phyloP scores from a whole-genome alignment of 1,140 invertebrate genomes.

The Nasonia giraulti region DNA sequence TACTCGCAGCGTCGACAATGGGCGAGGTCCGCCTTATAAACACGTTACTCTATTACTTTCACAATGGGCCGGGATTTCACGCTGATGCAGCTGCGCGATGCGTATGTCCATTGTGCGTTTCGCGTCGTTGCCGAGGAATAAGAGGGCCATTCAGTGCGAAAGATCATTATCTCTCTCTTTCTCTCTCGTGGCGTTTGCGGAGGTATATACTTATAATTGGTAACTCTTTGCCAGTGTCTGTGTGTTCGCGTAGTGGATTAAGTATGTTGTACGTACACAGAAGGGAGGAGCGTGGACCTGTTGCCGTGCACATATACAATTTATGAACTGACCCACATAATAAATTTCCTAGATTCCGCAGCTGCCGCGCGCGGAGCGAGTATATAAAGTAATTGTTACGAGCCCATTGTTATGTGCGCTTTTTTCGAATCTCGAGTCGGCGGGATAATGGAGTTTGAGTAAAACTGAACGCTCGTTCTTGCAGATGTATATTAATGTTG shows the following conservation, averaged over 20 bases:
- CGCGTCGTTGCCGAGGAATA: conserved; percentile 1
- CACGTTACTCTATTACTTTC: conserved; percentile 36
- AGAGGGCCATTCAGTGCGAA: conserved; percentile 26
- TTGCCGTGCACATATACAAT: not conserved
- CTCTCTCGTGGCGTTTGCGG: not conserved
- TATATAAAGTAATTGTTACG: not conserved
- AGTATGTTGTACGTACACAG: not conserved
- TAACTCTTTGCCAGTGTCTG: conserved; percentile 17
- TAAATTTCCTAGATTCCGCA: not conserved
- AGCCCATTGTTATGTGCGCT: not conserved
- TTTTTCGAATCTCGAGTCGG: not conserved
- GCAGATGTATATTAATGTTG: not conserved
- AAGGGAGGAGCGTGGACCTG: too few species aligned
- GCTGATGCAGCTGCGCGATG: conserved; percentile 18
- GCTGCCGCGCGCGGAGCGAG: not conserved
- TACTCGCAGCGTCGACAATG: conserved; percentile 32
- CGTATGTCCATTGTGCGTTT: conserved; percentile 30
- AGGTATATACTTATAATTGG: conserved; percentile 38
- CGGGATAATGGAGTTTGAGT: not conserved
- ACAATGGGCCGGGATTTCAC: conserved; percentile 24
- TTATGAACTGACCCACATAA: not conserved
- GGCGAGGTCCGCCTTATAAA: conserved; percentile 30
- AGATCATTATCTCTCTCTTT: conserved; percentile 34
- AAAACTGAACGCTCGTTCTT: not conserved
- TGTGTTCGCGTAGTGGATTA: not conserved